A percentile compares a stretch with the other conserved stretches of the same genome.
Evolutionary conservation across 2,113 vertebrate genomes (phyloP).

Genomic region (Sarotherodon lohbergeri): DNA sequence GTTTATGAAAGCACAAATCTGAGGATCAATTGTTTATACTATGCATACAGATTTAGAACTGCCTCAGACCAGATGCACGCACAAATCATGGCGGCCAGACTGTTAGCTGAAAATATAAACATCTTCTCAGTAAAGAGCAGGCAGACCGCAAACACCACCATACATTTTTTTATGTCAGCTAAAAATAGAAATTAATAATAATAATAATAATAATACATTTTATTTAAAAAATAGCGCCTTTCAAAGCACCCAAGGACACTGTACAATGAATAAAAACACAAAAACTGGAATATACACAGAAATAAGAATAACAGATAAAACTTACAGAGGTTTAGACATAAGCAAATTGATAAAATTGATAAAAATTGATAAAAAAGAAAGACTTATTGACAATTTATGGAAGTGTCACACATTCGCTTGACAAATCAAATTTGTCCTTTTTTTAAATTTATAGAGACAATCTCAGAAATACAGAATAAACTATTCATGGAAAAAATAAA

Average conservation of each 20-base stretch:
- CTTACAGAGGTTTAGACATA: too few species aligned
- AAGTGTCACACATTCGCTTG: background rate
- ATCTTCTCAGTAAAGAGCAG: background rate
- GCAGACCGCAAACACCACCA: background rate
- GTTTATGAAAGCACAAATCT: background rate
- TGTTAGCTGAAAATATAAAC: background rate
- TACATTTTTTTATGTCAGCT: background rate
- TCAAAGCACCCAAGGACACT: too few species aligned
- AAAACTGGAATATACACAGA: too few species aligned
- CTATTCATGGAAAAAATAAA: background rate
- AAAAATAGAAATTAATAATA: background rate
- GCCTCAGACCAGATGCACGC: background rate
- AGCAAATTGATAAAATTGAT: too few species aligned
- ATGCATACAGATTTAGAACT: background rate
- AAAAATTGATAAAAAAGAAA: background rate
- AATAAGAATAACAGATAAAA: too few species aligned
- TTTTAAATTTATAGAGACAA: rapidly evolving
- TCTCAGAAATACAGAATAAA: background rate
- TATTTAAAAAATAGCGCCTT: too few species aligned
- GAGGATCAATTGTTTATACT: background rate
- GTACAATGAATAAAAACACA: too few species aligned
- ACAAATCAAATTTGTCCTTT: background rate
- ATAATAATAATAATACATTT: too few species aligned
- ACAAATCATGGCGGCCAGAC: background rate
- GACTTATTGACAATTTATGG: background rate